Percentiles rank a stretch among this genome's conserved stretches.
phyloP scores from a whole-genome alignment of 2,113 vertebrate genomes.

The Isichthys henryi region DNA sequence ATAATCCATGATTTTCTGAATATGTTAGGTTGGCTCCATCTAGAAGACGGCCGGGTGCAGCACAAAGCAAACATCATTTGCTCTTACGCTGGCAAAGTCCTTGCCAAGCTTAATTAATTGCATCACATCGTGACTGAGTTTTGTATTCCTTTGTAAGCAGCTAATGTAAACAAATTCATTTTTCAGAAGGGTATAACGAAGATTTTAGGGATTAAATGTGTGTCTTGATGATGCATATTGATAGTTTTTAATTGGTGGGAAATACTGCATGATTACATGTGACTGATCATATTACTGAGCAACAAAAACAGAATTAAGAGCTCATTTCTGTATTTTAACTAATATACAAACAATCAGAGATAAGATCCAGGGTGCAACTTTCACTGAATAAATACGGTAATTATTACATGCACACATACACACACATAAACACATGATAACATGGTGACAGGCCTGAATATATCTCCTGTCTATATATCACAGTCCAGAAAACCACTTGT shows the following conservation, averaged over 20 bases:
- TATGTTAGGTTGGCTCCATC: background rate
- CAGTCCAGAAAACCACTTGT: background rate
- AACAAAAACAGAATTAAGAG: background rate
- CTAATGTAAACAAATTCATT: background rate
- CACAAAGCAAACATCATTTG: background rate
- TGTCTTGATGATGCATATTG: background rate
- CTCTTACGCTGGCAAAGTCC: background rate
- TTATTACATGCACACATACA: background rate
- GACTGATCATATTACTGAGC: background rate
- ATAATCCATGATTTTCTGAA: background rate
- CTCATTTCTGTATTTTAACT: background rate
- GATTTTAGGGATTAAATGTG: background rate
- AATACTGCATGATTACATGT: background rate
- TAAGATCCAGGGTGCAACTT: background rate
- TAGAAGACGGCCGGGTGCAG: background rate
- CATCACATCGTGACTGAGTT: background rate
- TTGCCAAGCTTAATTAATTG: background rate
- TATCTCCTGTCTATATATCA: background rate
- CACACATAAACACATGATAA: background rate
- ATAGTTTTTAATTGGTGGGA: background rate
- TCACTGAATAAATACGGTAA: background rate
- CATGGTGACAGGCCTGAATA: background rate
- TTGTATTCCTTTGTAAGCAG: background rate
- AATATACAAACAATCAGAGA: background rate
- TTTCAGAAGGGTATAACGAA: background rate